A percentile compares a stretch with the other conserved stretches of the same genome.
These are phyloP conservation scores for Nemapogon koenigi DNA, from an alignment of 2,888 invertebrate genomes.

Conservation along the genomic window DNA sequence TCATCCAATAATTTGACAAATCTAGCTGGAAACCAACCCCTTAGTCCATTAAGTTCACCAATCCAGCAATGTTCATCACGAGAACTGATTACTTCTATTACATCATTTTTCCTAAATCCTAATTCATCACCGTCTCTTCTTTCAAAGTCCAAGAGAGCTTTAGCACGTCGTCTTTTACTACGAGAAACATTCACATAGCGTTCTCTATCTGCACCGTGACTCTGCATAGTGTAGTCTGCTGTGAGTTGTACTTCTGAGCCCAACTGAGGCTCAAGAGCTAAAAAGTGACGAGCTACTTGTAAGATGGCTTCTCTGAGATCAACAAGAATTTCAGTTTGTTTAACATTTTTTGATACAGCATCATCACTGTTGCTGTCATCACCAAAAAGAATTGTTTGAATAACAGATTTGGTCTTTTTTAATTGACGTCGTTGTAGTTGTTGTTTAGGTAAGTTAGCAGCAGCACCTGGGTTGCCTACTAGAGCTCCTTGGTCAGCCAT, in stretches of 20 bases:
- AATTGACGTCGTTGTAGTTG: conserved; percentile 86
- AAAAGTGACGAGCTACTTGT: conserved; percentile 91
- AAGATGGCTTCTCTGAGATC: conserved; percentile 95
- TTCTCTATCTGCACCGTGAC: conserved; percentile 92
- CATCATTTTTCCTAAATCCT: conserved; percentile 97
- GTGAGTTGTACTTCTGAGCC: conserved; percentile 79
- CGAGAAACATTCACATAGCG: conserved; percentile 93
- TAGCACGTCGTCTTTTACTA: conserved; percentile 87
- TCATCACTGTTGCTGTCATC: conserved; percentile 81
- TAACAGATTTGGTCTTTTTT: conserved; percentile 87
- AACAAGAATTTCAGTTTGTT: conserved; percentile 98
- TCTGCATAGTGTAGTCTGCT: conserved; percentile 95
- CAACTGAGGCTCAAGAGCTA: conserved; percentile 89
- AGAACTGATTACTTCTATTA: conserved; percentile 96
- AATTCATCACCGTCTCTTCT: conserved; percentile 97
- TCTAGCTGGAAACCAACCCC: conserved; percentile 97
- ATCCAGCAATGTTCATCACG: conserved; percentile 99
- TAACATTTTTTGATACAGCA: conserved; percentile 93
- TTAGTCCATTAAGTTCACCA: conserved; percentile 92
- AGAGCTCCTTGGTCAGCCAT: conserved; percentile 97
- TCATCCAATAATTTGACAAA: conserved; percentile 97
- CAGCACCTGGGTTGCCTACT: conserved; percentile 88
- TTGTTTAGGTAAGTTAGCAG: conserved; percentile 93
- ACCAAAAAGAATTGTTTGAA: conserved; percentile 87
- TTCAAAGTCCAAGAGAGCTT: conserved; percentile 96